Evolutionary conservation across 2,113 vertebrate species (phyloP).

Genomic region (Arenaria interpres): DNA sequence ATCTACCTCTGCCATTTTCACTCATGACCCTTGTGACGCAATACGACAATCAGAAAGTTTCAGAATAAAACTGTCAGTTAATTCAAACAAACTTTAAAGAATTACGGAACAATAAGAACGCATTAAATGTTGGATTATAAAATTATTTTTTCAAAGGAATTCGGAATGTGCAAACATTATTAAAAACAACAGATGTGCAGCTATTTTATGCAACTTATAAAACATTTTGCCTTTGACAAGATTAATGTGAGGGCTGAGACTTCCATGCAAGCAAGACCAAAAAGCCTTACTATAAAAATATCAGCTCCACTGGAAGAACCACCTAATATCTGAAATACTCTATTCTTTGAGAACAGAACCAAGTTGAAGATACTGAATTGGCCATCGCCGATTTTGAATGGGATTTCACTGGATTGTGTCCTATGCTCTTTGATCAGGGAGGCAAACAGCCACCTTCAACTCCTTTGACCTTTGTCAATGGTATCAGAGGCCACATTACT

Average conservation of each 20-base stretch:
- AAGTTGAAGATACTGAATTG: not conserved
- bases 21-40: not conserved
- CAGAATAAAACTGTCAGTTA: slow-evolving; percentile 19
- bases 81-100: slow-evolving; percentile 9
- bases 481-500: not conserved
- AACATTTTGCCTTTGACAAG: slow-evolving; percentile 8
- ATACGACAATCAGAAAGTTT: not conserved
- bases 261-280: not conserved
- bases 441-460: not conserved
- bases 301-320: not conserved
- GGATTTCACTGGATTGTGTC: not conserved
- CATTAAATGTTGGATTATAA: not conserved
- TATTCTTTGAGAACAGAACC: not conserved
- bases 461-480: not conserved
- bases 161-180: slow-evolving; percentile 15
- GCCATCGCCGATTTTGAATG: not conserved
- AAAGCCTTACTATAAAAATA: not conserved
- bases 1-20: slow-evolving; percentile 14
- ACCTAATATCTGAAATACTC: not conserved
- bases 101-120: not conserved
- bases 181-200: slow-evolving; percentile 9
- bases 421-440: not conserved
- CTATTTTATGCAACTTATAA: slow-evolving; percentile 11
- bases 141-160: not conserved
- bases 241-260: not conserved